Percentiles rank a stretch among this genome's conserved stretches.
Conservation (phyloP, 2,113 vertebrate species). For the Gasterosteus nipponicus region DNA sequence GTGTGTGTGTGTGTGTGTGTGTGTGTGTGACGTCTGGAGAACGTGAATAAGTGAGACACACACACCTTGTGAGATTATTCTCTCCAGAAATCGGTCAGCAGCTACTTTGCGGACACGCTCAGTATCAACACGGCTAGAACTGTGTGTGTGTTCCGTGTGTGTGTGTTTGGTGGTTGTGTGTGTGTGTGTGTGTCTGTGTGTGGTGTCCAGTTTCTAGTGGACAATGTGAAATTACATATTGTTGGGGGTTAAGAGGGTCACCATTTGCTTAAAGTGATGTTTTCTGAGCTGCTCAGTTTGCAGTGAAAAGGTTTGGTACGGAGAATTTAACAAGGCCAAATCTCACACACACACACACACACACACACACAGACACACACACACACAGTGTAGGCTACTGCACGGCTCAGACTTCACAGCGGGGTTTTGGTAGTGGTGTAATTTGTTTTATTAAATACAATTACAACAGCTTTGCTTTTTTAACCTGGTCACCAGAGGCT, state of each 20-base stretch:
- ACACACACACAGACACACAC: conserved; percentile 22
- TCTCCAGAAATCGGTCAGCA: conserved; percentile 55
- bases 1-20: neutral
- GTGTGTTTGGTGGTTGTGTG: neutral
- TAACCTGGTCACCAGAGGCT: conserved; percentile 64
- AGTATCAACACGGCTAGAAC: conserved; percentile 29
- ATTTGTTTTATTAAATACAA: conserved; percentile 67
- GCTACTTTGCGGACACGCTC: conserved; percentile 28
- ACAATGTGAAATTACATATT: conserved; percentile 60
- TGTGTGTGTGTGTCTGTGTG: neutral
- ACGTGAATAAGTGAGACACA: conserved; percentile 52
- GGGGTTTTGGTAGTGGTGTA: conserved; percentile 35
- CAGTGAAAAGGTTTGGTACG: conserved; percentile 30
- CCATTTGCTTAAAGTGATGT: conserved; percentile 55
- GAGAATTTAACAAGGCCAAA: conserved; percentile 29
- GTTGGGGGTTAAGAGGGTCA: conserved; percentile 63
- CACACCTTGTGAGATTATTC: conserved; percentile 63
- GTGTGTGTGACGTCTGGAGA: conserved; percentile 14
- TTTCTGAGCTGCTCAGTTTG: conserved; percentile 50
- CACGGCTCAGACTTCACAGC: conserved; percentile 24
- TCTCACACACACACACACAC: conserved; percentile 18
- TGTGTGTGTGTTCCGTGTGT: conserved; percentile 7
- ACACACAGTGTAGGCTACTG: conserved; percentile 11
- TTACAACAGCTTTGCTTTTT: conserved; percentile 63
- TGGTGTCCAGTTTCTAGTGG: conserved; percentile 48